A percentile compares a stretch with the other conserved stretches of the same genome.
These are phyloP conservation scores for Brachionus plicatilis DNA, from an alignment of 1,140 invertebrate genomes.

Conservation along the genomic window DNA sequence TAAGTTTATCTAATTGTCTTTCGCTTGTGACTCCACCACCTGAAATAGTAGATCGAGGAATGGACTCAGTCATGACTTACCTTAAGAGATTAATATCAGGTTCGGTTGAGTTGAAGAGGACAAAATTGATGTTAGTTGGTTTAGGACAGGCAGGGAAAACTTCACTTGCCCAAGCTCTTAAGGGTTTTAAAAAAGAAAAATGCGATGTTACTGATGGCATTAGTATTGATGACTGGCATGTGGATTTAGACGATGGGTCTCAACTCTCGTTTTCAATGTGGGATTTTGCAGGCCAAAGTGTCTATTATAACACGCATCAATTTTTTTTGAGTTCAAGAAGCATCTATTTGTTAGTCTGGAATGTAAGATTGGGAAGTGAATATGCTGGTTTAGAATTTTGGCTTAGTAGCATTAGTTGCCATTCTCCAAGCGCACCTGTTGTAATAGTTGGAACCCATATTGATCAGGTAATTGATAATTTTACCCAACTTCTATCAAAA, in stretches of 20 bases:
- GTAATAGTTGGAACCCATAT: conserved; percentile 2
- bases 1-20: conserved; percentile 47
- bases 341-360: conserved; percentile 53
- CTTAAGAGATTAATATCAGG: conserved; percentile 47
- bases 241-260: background rate
- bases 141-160: conserved; percentile 55
- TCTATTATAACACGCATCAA: conserved; percentile 56
- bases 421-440: background rate
- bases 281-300: conserved; percentile 56
- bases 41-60: conserved; percentile 49
- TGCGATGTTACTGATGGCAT: conserved; percentile 51
- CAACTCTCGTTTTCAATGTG: conserved; percentile 47
- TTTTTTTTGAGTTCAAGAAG: conserved; percentile 54
- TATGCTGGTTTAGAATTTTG: conserved; percentile 55
- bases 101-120: conserved; percentile 48
- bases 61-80: conserved; percentile 47
- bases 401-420: conserved; percentile 54
- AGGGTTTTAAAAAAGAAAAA: conserved; percentile 39
- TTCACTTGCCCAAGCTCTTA: conserved; percentile 44
- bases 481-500: background rate
- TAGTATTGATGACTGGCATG: conserved; percentile 49
- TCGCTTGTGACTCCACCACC: conserved; percentile 51
- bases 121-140: conserved; percentile 54
- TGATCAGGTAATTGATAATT: background rate
- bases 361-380: conserved; percentile 51